Percentiles rank a stretch among this genome's conserved stretches.
These are phyloP conservation scores for Halotydeus destructor DNA, from an alignment of 1,140 invertebrate species.

Conservation along the genomic window DNA sequence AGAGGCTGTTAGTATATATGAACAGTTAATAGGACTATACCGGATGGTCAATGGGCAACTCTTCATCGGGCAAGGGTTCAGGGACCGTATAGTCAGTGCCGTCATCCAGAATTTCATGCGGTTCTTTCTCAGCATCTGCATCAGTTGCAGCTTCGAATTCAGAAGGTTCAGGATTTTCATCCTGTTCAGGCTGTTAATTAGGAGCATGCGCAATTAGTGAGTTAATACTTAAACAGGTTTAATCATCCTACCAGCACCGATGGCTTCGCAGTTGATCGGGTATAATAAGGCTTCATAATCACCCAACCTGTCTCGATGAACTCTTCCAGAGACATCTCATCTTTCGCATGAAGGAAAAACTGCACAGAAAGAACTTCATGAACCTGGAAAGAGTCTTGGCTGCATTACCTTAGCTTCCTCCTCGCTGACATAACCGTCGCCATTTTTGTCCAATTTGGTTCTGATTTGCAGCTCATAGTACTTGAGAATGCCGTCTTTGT, in stretches of 20 bases:
- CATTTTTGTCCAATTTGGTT: conserved; percentile 61
- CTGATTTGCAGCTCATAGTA: conserved; percentile 52
- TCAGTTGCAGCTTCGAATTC: conserved; percentile 25
- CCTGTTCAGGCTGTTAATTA: conserved; percentile 8
- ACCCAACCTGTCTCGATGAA: conserved; percentile 46
- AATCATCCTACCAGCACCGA: too few relatives aligned
- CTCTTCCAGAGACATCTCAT: conserved; percentile 42
- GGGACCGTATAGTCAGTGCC: neutral
- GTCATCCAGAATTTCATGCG: conserved; percentile 5
- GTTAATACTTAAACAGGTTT: neutral
- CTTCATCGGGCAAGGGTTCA: neutral
- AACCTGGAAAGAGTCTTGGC: neutral
- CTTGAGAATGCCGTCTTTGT: conserved; percentile 47
- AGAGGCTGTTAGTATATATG: neutral
- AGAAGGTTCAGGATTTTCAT: conserved; percentile 24
- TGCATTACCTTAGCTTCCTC: conserved; percentile 48
- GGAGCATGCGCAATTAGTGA: neutral
- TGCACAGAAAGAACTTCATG: conserved; percentile 16
- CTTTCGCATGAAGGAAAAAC: conserved; percentile 48
- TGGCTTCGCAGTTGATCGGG: too few relatives aligned
- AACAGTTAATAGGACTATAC: neutral
- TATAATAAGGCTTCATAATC: conserved; percentile 49
- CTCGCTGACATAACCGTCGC: conserved; percentile 58
- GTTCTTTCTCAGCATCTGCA: conserved; percentile 15
- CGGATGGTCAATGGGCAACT: neutral